Base-by-base conservation (phyloP, 2,888 invertebrate species). In the Mechanitis messenoides region DNA sequence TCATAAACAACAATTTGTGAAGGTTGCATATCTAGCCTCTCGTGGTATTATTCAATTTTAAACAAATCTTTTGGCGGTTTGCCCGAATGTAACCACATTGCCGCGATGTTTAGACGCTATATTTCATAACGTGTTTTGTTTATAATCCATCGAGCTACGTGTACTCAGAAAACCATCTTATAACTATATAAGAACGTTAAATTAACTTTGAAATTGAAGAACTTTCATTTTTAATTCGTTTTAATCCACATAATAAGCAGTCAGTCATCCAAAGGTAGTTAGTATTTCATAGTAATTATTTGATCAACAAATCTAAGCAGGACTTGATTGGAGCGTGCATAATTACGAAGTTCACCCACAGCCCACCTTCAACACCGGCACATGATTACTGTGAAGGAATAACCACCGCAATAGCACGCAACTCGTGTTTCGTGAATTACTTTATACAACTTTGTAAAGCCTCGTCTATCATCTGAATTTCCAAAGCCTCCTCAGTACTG, bases 1-100 rank as follows among this genome's bases (percentile, higher is more conserved):
- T 66, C 68, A 66, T 65, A 62, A 68, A 65, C 68, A 63, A 65
- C 65, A 68, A 65, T 65, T 65, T 64, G 54, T 54, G 56, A 50
- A 65, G 62, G 63, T 61, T 65, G 62, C 65, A 63, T 58, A 54
- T 62, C 58, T 54, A 54, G 60, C 46, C 60, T 59, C 53, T 63
- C 62, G 59, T 45, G 54, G 60, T 67, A 62, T 68, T 67, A 70
- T 70, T 70, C 70, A 70, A 69, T 70, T 69, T 68, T 67, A 64
- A 60, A 66, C 61, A 47, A 58, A 66, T 65, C 61, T 64, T 59
- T 69, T 70, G 70, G 70, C 70, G 61, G 55, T 60, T 6, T 56
- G 70, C 70, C 69, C 68, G 67, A 64, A 65, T 67, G 63, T 66
- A 63, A 63, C 62, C 59, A 65, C 64, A 63, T 64, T 63, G 64